Evolutionary conservation across 2,888 invertebrate species (phyloP), one percentile per base, ranked within the genome.

Genomic region (Athalia cordata): DNA sequence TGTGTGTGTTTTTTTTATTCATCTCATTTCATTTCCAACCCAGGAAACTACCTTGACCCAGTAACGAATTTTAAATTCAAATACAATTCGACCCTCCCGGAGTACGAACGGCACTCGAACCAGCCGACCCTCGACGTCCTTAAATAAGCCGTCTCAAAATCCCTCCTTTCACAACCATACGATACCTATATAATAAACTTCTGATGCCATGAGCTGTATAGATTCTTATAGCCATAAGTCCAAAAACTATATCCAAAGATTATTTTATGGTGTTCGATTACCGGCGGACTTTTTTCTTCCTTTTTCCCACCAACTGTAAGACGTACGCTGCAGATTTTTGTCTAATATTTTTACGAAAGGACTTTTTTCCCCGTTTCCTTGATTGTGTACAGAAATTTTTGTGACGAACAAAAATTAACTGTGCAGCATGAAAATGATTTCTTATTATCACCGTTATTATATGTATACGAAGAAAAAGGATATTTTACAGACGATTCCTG

Each of bases 61-160:
- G 72, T 72, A 72, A 72, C 72, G 72, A 59, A 72, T 72, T 72
- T 72, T 47, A 72, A 72, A 72, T 72, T 72, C 72, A 72, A 59
- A 72, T 72, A 61, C 64, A 75, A 62, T 75, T 64, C 49, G 75
- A 75, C 64, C 75, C 75, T 64, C 64, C 29, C 50, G 7, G 52
- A 29, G 29, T 29, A 29, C 29, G 29, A 29, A 29, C 29, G 29
- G 29, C 29, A 29, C 29, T 29, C 29, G 29, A 75, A 29, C 55
- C 50, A 43, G 29, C 50, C 50, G 64, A 75, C 75, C 75, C 75
- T 75, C 75, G 61, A 11, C 75, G 64, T 62, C 80, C 79, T 79
- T 83, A 84, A 82, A 80, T 82, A 83, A 84, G 79, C 82, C 81
- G 82, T 77, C 80, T 80, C 64, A 57, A 74, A 77, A 77, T 67